Percentiles rank a stretch among this genome's conserved stretches.
Conservation (phyloP, 1,140 invertebrate species). For the Calosoma granatense region DNA sequence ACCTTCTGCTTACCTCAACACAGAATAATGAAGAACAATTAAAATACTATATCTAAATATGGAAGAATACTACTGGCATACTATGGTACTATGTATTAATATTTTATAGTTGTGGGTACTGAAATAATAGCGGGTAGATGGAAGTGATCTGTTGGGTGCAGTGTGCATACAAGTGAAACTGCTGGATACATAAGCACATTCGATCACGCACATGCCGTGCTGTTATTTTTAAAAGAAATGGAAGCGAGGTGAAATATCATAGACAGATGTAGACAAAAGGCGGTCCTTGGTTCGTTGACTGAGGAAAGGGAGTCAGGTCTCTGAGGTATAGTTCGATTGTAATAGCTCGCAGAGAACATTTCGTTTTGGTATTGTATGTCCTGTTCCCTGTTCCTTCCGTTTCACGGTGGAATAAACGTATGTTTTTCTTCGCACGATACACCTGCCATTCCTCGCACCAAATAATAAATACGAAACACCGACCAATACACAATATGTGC, state of each 20-base stretch:
- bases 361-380: slow-evolving; percentile 16
- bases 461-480: slow-evolving; percentile 8
- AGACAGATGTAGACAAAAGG: slow-evolving; percentile 1
- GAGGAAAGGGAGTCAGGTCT: neutral
- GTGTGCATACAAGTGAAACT: too few relatives aligned
- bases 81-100: too few relatives aligned
- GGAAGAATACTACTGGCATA: too few relatives aligned
- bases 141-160: too few relatives aligned
- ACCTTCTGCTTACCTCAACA: too few relatives aligned
- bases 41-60: too few relatives aligned
- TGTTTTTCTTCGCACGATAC: neutral
- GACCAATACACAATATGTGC: too few relatives aligned
- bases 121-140: too few relatives aligned
- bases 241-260: slow-evolving; percentile 3
- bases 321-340: slow-evolving; percentile 18
- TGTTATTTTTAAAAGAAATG: slow-evolving; percentile 2
- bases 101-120: too few relatives aligned
- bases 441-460: neutral
- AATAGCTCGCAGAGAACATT: slow-evolving; percentile 18
- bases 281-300: neutral
- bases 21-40: too few relatives aligned
- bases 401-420: neutral
- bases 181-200: too few relatives aligned
- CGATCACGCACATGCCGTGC: neutral
- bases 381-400: neutral